Evolutionary conservation across 2,113 vertebrate genomes (phyloP).

Genomic region (Scopus umbretta): DNA sequence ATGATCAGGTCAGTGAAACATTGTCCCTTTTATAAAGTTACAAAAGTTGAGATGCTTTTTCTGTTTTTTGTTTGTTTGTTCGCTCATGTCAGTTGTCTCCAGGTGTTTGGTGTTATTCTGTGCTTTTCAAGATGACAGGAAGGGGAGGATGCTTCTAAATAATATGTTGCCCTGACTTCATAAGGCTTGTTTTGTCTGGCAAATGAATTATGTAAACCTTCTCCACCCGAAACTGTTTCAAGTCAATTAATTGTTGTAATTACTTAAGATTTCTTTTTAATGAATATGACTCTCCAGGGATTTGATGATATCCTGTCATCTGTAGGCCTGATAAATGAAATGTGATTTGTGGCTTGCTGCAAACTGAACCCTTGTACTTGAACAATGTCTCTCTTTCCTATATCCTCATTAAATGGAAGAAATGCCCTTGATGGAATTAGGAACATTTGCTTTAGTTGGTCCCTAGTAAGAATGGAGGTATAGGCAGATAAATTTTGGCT

Average conservation of each 20-base stretch:
- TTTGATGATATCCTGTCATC: constrained; percentile 84
- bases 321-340: constrained; percentile 84
- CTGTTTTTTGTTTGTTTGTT: background rate
- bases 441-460: constrained; percentile 8
- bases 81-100: background rate
- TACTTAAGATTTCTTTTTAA: constrained; percentile 92
- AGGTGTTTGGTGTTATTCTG: background rate
- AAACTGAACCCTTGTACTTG: constrained; percentile 73
- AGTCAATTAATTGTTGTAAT: constrained; percentile 93
- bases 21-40: background rate
- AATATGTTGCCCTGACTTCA: constrained; percentile 53
- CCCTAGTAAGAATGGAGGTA: background rate
- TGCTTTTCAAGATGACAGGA: background rate
- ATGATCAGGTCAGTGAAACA: background rate
- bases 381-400: constrained; percentile 65
- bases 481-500: background rate
- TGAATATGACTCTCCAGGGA: constrained; percentile 85
- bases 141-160: constrained; percentile 32
- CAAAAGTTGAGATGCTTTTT: background rate
- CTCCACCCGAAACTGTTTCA: constrained; percentile 84
- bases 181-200: constrained; percentile 82
- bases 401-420: constrained; percentile 63
- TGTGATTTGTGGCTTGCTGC: constrained; percentile 80
- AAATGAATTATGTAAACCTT: constrained; percentile 91
- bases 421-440: constrained; percentile 72